A percentile compares a stretch with the other conserved stretches of the same genome.
phyloP scores from a whole-genome alignment of 2,888 invertebrate genomes.

The Coleophora flavipennella region DNA sequence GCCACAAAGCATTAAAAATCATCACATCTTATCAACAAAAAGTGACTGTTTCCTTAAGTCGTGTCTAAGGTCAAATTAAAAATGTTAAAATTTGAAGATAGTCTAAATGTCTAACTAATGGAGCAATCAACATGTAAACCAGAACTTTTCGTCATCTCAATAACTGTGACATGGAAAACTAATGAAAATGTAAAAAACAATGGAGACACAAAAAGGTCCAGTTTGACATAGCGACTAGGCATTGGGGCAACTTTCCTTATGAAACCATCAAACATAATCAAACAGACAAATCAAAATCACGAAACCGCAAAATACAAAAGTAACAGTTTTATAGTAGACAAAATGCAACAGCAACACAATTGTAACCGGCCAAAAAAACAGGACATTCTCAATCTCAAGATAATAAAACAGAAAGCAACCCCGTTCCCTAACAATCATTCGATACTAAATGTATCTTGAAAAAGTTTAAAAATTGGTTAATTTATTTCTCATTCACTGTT shows the following conservation, averaged over 20 bases:
- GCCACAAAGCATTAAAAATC: constrained; percentile 27
- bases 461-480: constrained; percentile 64
- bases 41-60: constrained; percentile 26
- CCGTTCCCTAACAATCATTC: constrained; percentile 63
- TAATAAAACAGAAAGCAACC: constrained; percentile 56
- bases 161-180: constrained; percentile 19
- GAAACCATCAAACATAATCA: constrained; percentile 24
- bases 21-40: constrained; percentile 33
- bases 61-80: constrained; percentile 55
- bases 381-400: constrained; percentile 33
- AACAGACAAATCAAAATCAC: constrained; percentile 37
- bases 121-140: constrained; percentile 59
- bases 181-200: constrained; percentile 18
- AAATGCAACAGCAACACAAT: constrained; percentile 32
- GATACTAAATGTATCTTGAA: constrained; percentile 57
- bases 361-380: constrained; percentile 35
- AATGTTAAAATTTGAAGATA: constrained; percentile 59
- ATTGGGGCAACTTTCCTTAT: constrained; percentile 51
- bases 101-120: constrained; percentile 69
- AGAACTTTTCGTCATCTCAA: constrained; percentile 46
- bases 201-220: constrained; percentile 41
- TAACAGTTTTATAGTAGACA: constrained; percentile 35
- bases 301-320: constrained; percentile 34
- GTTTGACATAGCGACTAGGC: constrained; percentile 60
- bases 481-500: constrained; percentile 56